A percentile compares a stretch with the other conserved stretches of the same genome.
These are phyloP conservation scores for Perdix hodgsoniae DNA, from an alignment of 2,797 vertebrate species.

Conservation along the genomic window DNA sequence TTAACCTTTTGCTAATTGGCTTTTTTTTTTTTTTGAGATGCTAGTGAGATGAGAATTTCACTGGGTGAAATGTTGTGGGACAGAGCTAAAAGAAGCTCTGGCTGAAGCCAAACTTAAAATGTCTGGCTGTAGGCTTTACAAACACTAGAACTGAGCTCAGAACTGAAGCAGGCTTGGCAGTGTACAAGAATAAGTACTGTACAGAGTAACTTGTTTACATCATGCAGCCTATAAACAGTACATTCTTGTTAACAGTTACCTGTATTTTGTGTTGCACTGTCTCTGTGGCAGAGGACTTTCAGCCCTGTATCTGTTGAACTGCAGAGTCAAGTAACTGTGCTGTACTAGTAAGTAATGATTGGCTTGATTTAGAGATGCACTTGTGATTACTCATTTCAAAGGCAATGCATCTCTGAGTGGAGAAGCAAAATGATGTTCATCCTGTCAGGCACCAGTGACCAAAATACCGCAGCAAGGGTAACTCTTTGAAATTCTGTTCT, in stretches of 20 bases:
- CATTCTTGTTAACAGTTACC: neutral
- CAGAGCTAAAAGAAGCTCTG: neutral
- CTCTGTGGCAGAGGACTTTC: neutral
- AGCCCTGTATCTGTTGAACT: neutral
- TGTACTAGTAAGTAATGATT: neutral
- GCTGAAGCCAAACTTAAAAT: neutral
- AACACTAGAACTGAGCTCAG: neutral
- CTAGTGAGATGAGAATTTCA: neutral
- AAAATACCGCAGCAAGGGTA: too few species aligned
- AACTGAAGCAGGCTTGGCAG: neutral
- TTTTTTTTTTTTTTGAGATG: neutral
- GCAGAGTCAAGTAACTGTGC: neutral
- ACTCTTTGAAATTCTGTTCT: neutral
- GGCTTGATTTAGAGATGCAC: neutral
- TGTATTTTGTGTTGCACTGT: neutral
- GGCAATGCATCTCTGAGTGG: neutral
- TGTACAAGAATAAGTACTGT: too few species aligned
- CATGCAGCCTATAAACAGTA: neutral
- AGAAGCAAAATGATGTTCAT: neutral
- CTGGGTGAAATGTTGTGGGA: neutral
- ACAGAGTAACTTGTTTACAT: neutral
- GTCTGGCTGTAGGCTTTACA: neutral
- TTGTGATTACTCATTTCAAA: neutral
- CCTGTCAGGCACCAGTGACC: neutral
- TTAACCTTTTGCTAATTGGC: neutral